Percentiles rank a stretch among this genome's conserved stretches.
These are phyloP conservation scores for Rotaria sp. DNA, from an alignment of 2,888 invertebrate species.

Conservation along the genomic window DNA sequence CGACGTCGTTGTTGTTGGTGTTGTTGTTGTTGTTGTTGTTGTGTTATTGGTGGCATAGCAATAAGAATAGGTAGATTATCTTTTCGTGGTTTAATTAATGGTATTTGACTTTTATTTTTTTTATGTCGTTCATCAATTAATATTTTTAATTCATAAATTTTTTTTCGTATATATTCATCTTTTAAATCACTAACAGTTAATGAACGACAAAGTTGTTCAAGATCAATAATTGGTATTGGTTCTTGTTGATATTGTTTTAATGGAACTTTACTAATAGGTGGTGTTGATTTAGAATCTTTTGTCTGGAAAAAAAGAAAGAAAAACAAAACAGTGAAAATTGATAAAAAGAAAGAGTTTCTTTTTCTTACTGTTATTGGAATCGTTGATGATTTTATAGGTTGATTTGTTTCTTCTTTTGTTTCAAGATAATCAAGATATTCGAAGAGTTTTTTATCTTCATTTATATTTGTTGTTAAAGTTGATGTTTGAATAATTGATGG, in stretches of 20 bases:
- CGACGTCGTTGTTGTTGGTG: background rate
- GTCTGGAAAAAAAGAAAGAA: background rate
- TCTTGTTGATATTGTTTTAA: background rate
- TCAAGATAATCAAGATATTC: slow-evolving; percentile 22
- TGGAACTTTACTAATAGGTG: background rate
- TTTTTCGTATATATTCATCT: background rate
- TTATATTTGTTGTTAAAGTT: background rate
- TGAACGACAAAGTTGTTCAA: slow-evolving; percentile 1
- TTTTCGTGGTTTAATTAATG: background rate
- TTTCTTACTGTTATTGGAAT: background rate
- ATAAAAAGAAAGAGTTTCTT: no score
- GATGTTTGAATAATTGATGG: background rate
- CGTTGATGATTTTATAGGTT: background rate
- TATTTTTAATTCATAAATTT: slow-evolving; percentile 1
- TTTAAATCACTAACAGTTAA: slow-evolving; percentile 8
- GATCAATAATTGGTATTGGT: background rate
- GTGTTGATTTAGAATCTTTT: background rate
- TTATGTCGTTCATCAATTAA: slow-evolving; percentile 7
- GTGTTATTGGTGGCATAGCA: background rate
- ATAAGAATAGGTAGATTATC: background rate
- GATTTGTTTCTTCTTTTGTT: background rate
- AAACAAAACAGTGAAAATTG: background rate
- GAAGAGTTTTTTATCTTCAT: background rate
- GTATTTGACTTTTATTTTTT: background rate
- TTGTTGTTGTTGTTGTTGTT: background rate